phyloP scores from a whole-genome alignment of 2,888 invertebrate genomes.

The Petrolisthes cinctipes region DNA sequence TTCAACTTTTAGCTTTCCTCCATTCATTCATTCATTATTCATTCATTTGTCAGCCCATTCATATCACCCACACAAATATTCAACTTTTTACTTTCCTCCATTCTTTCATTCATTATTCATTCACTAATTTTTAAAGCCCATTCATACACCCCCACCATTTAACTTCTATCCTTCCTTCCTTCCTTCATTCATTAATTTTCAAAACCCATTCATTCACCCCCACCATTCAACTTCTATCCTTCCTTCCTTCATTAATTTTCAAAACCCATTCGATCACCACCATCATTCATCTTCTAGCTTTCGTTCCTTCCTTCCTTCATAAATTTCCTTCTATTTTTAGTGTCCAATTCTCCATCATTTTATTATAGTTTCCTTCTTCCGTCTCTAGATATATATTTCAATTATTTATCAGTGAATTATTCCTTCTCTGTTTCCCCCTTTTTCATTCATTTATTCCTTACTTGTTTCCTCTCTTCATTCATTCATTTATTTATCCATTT shows the following conservation, averaged over 20 bases:
- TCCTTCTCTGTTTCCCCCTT: neutral
- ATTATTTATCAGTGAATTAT: too few species aligned
- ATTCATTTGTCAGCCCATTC: neutral
- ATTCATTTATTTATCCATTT: neutral
- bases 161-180: too few species aligned
- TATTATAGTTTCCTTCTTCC: neutral
- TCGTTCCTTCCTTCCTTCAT: neutral
- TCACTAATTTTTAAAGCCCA: too few species aligned
- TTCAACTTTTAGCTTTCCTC: neutral
- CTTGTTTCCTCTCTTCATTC: neutral
- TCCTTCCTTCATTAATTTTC: too few species aligned
- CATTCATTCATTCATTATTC: neutral
- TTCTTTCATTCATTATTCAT: neutral
- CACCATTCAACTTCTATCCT: too few species aligned
- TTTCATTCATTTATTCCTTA: neutral
- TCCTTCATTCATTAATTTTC: too few species aligned
- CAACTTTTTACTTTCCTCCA: neutral
- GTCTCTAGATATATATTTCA: too few species aligned
- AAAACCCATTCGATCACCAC: neutral
- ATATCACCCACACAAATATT: neutral
- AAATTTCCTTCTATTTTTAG: conserved; percentile 4
- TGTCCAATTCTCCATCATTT: neutral
- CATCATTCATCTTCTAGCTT: neutral
- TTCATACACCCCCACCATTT: too few species aligned
- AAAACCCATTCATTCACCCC: too few species aligned